Conservation (phyloP, 2,797 vertebrate species). For the Prionace glauca region DNA sequence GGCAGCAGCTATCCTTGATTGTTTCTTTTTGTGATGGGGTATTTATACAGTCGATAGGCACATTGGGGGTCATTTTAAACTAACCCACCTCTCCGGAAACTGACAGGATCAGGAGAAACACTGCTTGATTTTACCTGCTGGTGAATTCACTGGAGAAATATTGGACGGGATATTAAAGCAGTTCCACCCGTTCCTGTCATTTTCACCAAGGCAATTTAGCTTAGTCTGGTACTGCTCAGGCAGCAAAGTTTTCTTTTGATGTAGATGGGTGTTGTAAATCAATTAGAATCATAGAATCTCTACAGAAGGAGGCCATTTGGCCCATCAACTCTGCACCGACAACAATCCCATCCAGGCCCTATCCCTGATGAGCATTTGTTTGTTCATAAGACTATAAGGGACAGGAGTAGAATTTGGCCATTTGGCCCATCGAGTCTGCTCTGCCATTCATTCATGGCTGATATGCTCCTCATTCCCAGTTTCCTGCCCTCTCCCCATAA, state of each 20-base stretch:
- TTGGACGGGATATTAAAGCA: not conserved
- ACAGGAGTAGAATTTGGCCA: too few species aligned
- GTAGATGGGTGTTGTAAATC: not conserved
- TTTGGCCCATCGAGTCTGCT: too few species aligned
- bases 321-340: too few species aligned
- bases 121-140: not conserved
- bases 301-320: too few species aligned
- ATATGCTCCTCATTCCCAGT: too few species aligned
- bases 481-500: too few species aligned
- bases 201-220: not conserved
- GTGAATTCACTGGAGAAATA: not conserved
- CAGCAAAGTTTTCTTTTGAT: not conserved
- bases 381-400: too few species aligned
- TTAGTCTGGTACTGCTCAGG: not conserved
- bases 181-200: not conserved
- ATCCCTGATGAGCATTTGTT: too few species aligned
- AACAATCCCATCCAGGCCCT: too few species aligned
- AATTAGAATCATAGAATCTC: not conserved
- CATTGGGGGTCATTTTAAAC: not conserved
- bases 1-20: not conserved
- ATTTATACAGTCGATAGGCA: not conserved
- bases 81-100: not conserved
- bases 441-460: too few species aligned
- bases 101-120: not conserved
- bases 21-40: not conserved